Evolutionary conservation across 2,888 invertebrate species (phyloP), one percentile per base, ranked within the genome.

Genomic region (Psococerastis gibbosa): DNA sequence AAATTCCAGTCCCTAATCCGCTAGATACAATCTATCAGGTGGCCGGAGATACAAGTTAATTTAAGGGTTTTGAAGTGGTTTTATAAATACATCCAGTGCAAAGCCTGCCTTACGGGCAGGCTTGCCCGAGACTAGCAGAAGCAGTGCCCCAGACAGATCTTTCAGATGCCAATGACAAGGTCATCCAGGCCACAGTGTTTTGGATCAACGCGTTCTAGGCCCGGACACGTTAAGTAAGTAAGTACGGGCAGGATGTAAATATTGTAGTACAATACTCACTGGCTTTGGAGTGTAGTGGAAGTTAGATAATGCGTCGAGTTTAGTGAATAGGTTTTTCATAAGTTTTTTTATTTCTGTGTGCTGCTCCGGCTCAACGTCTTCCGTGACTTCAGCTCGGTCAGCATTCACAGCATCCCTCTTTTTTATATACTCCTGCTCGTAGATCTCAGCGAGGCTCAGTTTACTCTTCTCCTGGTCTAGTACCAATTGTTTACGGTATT

Each of bases 401-500:
- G 70, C 67, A 53, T 72, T 67, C 5, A 61, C 50, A 23, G 69
- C 67, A 42, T 71, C 69, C 48, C 71, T 60, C 56, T 84, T 77
- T 47, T 77, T 66, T 27, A 85, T 61, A 56, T 76, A 89, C 57
- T 87, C 82, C 49, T 68, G 74, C 64, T 97, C 97, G 55, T 97
- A 97, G 38, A 97, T 81, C 63, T 97, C 79, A 0, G 91, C 84
- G 42, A 98, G 68, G 42, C 92, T 91, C 47, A 79, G 67, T 63
- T 95, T 92, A 55, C 91, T 91, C 57, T 95, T 95, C 54, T 92
- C 85, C 52, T 92, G 88, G 60, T 97, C 82, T 35, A 97, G 63
- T 0, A 88, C 72, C 45, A 92, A 67, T 49, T 82, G 75, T 57
- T 94, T 92, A 54, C 87, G 87, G 58, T 79, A 94, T 47, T 82